Conservation (phyloP, 2,797 vertebrate genomes). For the Oreonectes daqikongensis region DNA sequence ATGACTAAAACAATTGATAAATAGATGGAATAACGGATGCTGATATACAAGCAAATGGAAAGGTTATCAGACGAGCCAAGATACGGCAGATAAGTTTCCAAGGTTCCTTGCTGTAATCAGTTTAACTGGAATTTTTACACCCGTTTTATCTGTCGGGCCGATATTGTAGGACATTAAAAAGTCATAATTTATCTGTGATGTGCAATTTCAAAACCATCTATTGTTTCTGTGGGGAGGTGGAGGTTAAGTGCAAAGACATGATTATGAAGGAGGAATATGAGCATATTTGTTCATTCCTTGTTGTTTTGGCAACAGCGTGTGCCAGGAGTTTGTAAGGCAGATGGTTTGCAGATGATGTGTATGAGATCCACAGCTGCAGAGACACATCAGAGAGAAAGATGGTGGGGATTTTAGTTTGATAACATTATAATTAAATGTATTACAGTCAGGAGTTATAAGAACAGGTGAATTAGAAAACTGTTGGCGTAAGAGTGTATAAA, state of each 20-base stretch:
- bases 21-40: background rate
- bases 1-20: slow-evolving; percentile 8
- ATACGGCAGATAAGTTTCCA: background rate
- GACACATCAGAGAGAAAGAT: slow-evolving; percentile 31
- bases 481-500: background rate
- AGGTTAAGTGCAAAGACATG: background rate
- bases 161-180: background rate
- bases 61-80: background rate
- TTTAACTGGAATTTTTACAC: background rate
- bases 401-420: background rate
- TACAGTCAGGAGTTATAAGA: background rate
- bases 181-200: background rate
- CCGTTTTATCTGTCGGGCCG: background rate
- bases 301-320: slow-evolving; percentile 14
- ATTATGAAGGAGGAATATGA: slow-evolving; percentile 29
- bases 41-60: background rate
- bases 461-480: background rate
- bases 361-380: slow-evolving; percentile 22
- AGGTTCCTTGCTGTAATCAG: background rate
- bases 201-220: background rate
- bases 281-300: slow-evolving; percentile 16
- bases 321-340: slow-evolving; percentile 32
- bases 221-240: background rate
- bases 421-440: background rate
- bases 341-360: slow-evolving; percentile 52